These are phyloP conservation scores for Lytechinus variegatus DNA, from an alignment of 35 echinoderm and acorn worm species.

Conservation along the genomic window DNA sequence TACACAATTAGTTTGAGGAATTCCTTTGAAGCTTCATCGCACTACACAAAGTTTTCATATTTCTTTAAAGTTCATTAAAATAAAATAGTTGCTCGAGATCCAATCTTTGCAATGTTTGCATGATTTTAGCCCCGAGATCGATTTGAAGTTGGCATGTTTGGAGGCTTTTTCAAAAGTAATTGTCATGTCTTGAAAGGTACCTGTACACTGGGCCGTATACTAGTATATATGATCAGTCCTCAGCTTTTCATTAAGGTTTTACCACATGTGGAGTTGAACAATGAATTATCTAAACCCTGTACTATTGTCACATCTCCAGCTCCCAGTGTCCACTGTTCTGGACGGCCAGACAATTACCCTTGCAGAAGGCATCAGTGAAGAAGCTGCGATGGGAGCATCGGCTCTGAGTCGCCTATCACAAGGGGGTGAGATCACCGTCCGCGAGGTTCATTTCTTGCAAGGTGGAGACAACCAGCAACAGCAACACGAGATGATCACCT, in stretches of 20 bases:
- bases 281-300: too few species aligned
- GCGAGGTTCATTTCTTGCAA: slow-evolving; percentile 43
- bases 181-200: too few species aligned
- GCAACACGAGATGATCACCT: slow-evolving; percentile 33
- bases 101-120: too few species aligned
- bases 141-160: too few species aligned
- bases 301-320: neutral
- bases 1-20: too few species aligned
- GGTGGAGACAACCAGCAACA: slow-evolving; percentile 31
- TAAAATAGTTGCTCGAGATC: neutral
- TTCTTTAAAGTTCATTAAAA: neutral
- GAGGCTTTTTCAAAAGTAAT: too few species aligned
- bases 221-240: too few species aligned
- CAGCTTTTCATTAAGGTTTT: too few species aligned
- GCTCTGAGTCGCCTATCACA: slow-evolving; percentile 60
- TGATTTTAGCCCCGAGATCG: too few species aligned
- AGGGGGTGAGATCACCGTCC: slow-evolving; percentile 26
- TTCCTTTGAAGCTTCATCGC: neutral
- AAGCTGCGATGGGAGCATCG: slow-evolving; percentile 40
- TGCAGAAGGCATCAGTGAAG: slow-evolving; percentile 44
- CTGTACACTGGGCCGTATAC: too few species aligned
- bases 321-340: slow-evolving; percentile 51
- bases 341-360: slow-evolving; percentile 29
- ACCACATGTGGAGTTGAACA: too few species aligned
- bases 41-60: neutral